A percentile compares a stretch with the other conserved stretches of the same genome.
phyloP scores from a whole-genome alignment of 2,888 invertebrate genomes.

The Lobophora halterata region DNA sequence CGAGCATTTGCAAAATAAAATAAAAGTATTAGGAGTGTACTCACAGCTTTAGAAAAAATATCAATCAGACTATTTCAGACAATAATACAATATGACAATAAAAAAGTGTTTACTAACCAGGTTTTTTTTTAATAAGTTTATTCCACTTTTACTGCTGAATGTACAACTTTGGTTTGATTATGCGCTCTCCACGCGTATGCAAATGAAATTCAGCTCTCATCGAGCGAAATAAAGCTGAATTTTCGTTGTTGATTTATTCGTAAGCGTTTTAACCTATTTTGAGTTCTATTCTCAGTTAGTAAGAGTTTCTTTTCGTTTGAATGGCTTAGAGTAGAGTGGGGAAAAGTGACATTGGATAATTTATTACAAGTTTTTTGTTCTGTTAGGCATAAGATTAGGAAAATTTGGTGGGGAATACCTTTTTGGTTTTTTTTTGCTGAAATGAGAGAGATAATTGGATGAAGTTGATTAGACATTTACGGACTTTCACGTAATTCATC shows the following conservation, averaged over 20 bases:
- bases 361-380: slow-evolving; percentile 48
- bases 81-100: too few species aligned
- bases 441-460: slow-evolving; percentile 46
- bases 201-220: background rate
- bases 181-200: background rate
- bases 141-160: too few species aligned
- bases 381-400: slow-evolving; percentile 42
- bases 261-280: too few species aligned
- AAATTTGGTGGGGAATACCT: slow-evolving; percentile 38
- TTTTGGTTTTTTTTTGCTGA: slow-evolving; percentile 33
- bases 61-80: too few species aligned
- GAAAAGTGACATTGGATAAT: slow-evolving; percentile 54
- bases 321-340: slow-evolving; percentile 19
- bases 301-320: too few species aligned
- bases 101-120: too few species aligned
- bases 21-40: too few species aligned
- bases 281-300: too few species aligned
- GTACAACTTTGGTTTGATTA: background rate
- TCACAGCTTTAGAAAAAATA: too few species aligned
- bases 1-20: too few species aligned
- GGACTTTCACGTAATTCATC: slow-evolving; percentile 31
- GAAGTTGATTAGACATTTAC: slow-evolving; percentile 48
- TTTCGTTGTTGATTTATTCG: background rate
- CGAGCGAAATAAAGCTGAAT: background rate
- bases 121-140: too few species aligned